These are phyloP conservation scores for Anser brachyrhynchus DNA, from an alignment of 2,113 vertebrate genomes.

Conservation along the genomic window DNA sequence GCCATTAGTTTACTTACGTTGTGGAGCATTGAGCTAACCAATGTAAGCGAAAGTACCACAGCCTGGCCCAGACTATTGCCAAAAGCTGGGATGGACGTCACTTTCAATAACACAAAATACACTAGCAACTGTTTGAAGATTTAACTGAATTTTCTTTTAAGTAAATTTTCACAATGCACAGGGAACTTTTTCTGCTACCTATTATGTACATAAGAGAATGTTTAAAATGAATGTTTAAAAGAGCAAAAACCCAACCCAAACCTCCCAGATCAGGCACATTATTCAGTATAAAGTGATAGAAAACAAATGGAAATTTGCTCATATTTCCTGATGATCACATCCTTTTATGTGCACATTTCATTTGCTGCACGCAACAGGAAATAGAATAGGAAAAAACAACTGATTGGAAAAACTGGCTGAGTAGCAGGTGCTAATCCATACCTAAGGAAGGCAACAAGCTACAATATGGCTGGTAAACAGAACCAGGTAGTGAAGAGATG, in stretches of 20 bases:
- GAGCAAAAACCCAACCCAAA: not conserved
- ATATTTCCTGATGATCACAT: not conserved
- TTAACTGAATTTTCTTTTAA: not conserved
- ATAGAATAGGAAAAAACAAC: not conserved
- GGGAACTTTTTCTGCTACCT: not conserved
- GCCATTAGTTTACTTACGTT: not conserved
- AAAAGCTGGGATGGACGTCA: not conserved
- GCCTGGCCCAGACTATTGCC: not conserved
- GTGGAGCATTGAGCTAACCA: not conserved
- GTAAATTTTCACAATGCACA: not conserved
- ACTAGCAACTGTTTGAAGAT: not conserved
- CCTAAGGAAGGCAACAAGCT: not conserved
- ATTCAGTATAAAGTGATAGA: not conserved
- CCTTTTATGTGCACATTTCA: not conserved
- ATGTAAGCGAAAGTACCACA: not conserved
- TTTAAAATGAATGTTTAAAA: not conserved
- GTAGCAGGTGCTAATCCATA: fast-evolving
- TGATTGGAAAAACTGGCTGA: not conserved
- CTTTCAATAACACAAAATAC: not conserved
- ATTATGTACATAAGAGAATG: not conserved
- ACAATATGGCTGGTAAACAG: not conserved
- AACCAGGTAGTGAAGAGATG: not conserved
- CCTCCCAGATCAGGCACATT: not conserved
- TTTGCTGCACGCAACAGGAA: not conserved
- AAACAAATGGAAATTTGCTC: not conserved